Evolutionary conservation across 2,113 vertebrate genomes (phyloP), one percentile per base, ranked within the genome.

Genomic region (Mystacornis crossleyi): DNA sequence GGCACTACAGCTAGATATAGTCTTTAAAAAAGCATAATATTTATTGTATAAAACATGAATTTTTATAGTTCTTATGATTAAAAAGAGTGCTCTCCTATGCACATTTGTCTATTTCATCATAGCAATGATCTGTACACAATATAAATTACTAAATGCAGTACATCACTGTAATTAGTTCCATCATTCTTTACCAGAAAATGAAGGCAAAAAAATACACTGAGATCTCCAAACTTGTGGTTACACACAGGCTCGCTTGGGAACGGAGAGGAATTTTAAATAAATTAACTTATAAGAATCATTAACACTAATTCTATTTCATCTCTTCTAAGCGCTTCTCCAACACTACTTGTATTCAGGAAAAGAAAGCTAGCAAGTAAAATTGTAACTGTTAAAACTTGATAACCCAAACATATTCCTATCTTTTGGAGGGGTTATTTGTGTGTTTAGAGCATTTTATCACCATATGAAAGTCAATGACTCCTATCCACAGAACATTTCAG

Each of bases 141-240:
- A 86, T 94, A 94, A 96, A 95, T 83, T 93, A 72, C 40, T 89
- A 92, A 95, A 58, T 80, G 65, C 38, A 86, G 50, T 83, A 85
- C 38, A 82, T 86, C 87, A 93, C 47, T 92, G 18, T 43, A 92
- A 85, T 82, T 66, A 91, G 80, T 95, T 94, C 62, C 69, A 94
- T 91, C 51, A 66, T 73, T 80, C 28, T 91, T 51, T 51, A 62
- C 36, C 48, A 91, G 80, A 96, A 97, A 84, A 94, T 60, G 51
- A 96, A 72, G 75, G 34, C 21, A 51, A 47, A 96, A 90, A 89
- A 95, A 38, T 67, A 95, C 67, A 86, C 84, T 84, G 65, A 86
- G 72, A 89, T 93, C 86, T 95, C 20, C 80, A 97, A 95, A 89
- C 38, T 81, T 43, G 40, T 90, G 92, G 70, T 91, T 82, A 83